Evolutionary conservation across 2,797 vertebrate genomes (phyloP), one percentile per base, ranked within the genome.

Genomic region (Intellagama lesueurii): DNA sequence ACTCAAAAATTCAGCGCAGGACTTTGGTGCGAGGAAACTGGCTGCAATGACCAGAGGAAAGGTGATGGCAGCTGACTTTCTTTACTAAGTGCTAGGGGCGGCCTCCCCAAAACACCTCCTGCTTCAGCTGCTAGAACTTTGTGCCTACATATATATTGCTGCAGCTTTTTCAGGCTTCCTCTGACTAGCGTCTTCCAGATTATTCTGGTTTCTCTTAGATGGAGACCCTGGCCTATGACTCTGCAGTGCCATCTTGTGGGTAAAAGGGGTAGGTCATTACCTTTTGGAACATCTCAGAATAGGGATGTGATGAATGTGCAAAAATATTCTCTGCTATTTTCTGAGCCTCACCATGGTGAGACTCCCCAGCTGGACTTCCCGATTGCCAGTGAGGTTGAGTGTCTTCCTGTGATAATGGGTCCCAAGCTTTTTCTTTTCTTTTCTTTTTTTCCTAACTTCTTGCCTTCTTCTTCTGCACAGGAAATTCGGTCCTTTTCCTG

Each of bases 101-200:
- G 22, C 6, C 7, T 56, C 60, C 16, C 60, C 52, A 56, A 56
- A 56, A 7, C 12, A 56, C 73, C 49, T 24, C 47, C 24, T 68
- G 32, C 56, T 47, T 64, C 9, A 47, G 68, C 30, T 16, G 5
- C 70, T 83, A 19, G 76, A 26, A 68, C 32, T 52, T 88, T 70
- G 26, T 79, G 35, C 56, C 12, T 70, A 24, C 44, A 32, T 49
- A 81, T 75, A 56, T 81, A 49, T 7, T 47, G 35, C 35, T 47
- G 26, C 68, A 52, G n/a, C 9, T 40, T 17, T 12, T 72, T 35
- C 66, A 47, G 2, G 12, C 66, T 60, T n/a, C n/a, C 26, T 6
- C 32, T n/a, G 82, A 90, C 79, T 78, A 70, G 89, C 70, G 60
- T 77, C 72, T 87, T 83, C 85, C 64, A 35, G 85, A 90, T 87